Base-by-base conservation (phyloP, 2,113 vertebrate species). In the Anhinga rufa region DNA sequence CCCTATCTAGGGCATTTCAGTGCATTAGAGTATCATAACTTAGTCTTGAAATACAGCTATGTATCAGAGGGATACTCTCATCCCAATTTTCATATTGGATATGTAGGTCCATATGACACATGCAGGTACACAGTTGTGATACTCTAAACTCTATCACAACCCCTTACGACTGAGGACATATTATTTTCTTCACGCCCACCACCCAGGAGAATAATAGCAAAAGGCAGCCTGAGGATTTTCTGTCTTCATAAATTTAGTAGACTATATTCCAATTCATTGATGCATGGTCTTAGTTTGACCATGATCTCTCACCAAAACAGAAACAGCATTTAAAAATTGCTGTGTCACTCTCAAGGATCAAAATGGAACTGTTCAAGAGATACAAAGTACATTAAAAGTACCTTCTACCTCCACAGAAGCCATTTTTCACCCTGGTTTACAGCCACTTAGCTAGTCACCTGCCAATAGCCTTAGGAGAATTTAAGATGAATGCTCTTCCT, bases 401-500 rank as follows among this genome's bases (percentile, higher is more conserved):
- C 64, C 81, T 44, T 91, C 90, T 96, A 55, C 42, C 31, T 94
- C 49, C 90, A 76, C 42, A 80, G 61, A 68, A 90, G 65, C 58
- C 13, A 95, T 97, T 97, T 98, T 97, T 95, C 83, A 96, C 44
- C 42, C 74, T 95, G 61, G 49, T 97, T 97, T 97, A 82, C 92
- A 94, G 80, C 58, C 88, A 49, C 69, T 97, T 93, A 93, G 74
- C 44, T 88, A 95, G 65, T 94, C 49, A 93, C 34, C 95, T 97
- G 92, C 76, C 94, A 93, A 87, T 95, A 96, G 92, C 82, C 72
- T 89, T 78, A 62, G 94, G 77, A 97, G 79, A 96, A 87, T 90
- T 86, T 38, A 96, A 97, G 91, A 97, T 86, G 69, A 97, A 97
- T 92, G 64, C 18, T 79, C 34, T 88, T 72, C 68, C 65, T 96